Percentiles rank a stretch among this genome's conserved stretches.
Conservation (phyloP, 2,888 invertebrate genomes). For the Cremastobaeus sp. region DNA sequence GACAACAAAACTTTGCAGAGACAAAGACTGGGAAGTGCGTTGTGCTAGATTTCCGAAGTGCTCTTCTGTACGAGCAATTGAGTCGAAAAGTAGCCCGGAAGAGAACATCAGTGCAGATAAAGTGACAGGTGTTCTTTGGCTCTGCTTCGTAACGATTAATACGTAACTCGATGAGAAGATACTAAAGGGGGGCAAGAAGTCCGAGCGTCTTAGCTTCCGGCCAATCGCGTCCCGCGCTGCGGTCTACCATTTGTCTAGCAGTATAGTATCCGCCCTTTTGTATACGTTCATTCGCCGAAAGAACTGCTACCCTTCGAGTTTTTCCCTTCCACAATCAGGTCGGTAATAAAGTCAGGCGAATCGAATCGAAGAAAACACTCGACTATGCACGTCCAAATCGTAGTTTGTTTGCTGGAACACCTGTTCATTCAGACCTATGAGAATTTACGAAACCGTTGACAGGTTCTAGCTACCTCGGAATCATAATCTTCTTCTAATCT, state of each 20-base stretch:
- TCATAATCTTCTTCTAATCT: too few relatives aligned
- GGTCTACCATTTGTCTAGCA: constrained; percentile 58
- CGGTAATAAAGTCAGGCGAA: constrained; percentile 35
- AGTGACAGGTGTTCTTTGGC: constrained; percentile 62
- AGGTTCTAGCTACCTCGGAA: constrained; percentile 12
- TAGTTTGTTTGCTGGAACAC: constrained; percentile 13
- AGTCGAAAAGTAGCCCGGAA: constrained; percentile 41
- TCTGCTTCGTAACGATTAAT: constrained; percentile 27
- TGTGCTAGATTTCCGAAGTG: constrained; percentile 11
- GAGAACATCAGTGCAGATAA: constrained; percentile 34
- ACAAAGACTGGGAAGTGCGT: neutral
- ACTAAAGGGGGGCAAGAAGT: constrained; percentile 29
- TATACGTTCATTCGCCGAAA: constrained; percentile 48
- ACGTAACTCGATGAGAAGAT: constrained; percentile 23
- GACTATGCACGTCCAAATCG: neutral
- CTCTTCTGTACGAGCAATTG: neutral
- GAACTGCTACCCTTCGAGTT: constrained; percentile 45
- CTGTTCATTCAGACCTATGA: constrained; percentile 15
- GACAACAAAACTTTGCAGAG: neutral
- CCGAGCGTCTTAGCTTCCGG: constrained; percentile 51
- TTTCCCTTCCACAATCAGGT: constrained; percentile 39
- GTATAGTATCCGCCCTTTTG: constrained; percentile 56
- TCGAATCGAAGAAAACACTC: constrained; percentile 39
- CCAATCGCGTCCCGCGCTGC: constrained; percentile 49
- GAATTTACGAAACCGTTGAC: constrained; percentile 22